Conservation (phyloP, 2,888 invertebrate species). For the Diplolepis rosae region DNA sequence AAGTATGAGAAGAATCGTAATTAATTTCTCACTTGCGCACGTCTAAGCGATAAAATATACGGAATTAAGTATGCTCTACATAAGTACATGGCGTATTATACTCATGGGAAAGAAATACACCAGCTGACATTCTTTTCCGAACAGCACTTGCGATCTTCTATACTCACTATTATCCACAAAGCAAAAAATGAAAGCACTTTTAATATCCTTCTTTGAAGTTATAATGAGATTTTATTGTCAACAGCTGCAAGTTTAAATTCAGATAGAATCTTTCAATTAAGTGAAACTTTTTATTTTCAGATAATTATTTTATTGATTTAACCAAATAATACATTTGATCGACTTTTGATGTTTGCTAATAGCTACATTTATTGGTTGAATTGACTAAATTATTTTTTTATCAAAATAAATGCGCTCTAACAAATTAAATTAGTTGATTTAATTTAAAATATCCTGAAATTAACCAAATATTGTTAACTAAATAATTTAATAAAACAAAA, state of each 20-base stretch:
- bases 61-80: not conserved
- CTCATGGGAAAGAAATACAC: not conserved
- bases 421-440: too few species aligned
- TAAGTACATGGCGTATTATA: not conserved
- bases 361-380: too few species aligned
- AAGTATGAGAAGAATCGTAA: not conserved
- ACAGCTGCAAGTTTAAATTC: not conserved
- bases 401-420: too few species aligned
- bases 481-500: too few species aligned
- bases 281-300: not conserved
- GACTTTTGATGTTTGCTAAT: too few species aligned
- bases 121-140: not conserved
- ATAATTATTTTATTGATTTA: too few species aligned
- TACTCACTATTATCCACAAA: not conserved
- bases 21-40: not conserved
- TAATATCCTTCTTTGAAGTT: not conserved
- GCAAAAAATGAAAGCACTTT: not conserved
- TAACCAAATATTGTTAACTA: too few species aligned
- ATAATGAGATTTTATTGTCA: not conserved
- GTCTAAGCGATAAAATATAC: not conserved
- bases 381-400: too few species aligned
- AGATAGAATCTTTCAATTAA: not conserved
- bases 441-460: too few species aligned
- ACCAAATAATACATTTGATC: too few species aligned
- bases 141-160: not conserved